phyloP scores from a whole-genome alignment of 2,797 vertebrate genomes.

The Pantherophis vulpinus region DNA sequence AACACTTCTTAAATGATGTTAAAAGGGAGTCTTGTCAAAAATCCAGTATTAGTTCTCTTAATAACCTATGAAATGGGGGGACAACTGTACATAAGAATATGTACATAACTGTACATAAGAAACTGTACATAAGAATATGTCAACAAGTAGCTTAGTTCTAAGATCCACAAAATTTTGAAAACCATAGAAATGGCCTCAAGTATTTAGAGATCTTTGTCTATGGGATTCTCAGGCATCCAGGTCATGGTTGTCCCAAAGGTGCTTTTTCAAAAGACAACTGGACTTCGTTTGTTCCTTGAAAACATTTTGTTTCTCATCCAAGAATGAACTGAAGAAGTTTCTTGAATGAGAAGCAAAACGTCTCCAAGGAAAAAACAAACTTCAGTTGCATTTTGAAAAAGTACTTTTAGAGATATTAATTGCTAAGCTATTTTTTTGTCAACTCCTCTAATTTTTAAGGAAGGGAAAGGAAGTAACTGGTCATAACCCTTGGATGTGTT shows the following conservation, averaged over 20 bases:
- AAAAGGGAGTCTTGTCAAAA: background rate
- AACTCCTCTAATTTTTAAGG: background rate
- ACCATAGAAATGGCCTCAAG: background rate
- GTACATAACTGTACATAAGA: background rate
- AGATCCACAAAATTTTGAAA: background rate
- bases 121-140: background rate
- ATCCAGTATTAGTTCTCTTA: background rate
- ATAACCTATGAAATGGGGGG: background rate
- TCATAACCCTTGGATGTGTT: background rate
- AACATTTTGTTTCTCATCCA: background rate
- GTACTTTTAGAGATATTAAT: background rate
- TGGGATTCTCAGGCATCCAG: background rate
- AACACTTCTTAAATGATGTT: background rate
- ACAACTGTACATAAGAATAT: background rate
- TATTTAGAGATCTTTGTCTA: background rate
- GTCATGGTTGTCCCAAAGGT: background rate
- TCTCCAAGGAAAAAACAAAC: background rate
- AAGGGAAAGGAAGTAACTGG: background rate
- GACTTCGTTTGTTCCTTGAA: background rate
- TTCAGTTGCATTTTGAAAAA: background rate
- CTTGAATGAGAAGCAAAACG: background rate
- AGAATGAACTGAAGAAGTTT: background rate
- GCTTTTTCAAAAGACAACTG: background rate
- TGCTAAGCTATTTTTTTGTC: background rate
- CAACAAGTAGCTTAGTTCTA: background rate